Evolutionary conservation across 2,888 invertebrate species (phyloP), one percentile per base, ranked within the genome.

Genomic region (Endomychus coccineus): DNA sequence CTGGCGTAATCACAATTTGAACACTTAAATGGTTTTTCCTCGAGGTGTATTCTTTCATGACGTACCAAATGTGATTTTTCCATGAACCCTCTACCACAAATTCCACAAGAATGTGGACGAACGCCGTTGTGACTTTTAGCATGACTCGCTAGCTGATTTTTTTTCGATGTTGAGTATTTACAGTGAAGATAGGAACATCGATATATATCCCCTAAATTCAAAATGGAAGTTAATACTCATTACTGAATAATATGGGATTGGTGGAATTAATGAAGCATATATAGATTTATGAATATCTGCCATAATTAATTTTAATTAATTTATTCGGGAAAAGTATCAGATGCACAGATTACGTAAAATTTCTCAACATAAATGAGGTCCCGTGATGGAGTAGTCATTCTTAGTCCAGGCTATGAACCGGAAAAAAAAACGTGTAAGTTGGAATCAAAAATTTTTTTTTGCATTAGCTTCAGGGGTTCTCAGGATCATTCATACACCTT

Each of bases 11-110:
- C 76, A 59, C 80, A 80, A 42, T 71, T 68, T 9, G 70, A 67
- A 55, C 79, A 79, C 48, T 75, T 75, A 59, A 75, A 77, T 1
- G 78, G 75, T 49, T 77, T 75, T 40, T 76, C 77, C 44, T 72
- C 70, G 25, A 74, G 59, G 60, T 81, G 81, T 33, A 78, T 77
- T 24, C 77, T 62, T 55, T 78, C 76, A 55, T 81, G 81, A 2
- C 81, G 66, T 7, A 77, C 68, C 38, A 81, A 60, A 59, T 80
- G 80, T 19, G 76, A 75, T 49, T 76, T 78, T 54, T 80, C 80
- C 54, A 79, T 73, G 55, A 81, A 81, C 9, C 74, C 73, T 28
- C 77, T 67, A 1, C 74, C 74, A 56, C 78, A 78, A 10, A 69
- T 66, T 13, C 64, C 61, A 54, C 80, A 80, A 14, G 71, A 67